phyloP scores from a whole-genome alignment of 2,888 invertebrate species.

The Tenthredo livida region DNA sequence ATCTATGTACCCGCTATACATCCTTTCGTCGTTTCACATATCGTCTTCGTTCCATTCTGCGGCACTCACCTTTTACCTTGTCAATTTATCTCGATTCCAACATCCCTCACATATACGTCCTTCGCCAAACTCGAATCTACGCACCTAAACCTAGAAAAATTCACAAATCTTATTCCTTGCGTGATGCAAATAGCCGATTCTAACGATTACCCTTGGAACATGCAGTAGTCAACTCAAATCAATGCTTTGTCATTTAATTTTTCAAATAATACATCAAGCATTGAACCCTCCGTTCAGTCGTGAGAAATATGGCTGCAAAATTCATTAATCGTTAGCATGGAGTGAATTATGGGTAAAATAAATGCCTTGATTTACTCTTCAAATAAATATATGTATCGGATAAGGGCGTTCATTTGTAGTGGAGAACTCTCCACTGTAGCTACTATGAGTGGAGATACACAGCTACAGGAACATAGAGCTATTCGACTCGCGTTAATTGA shows the following conservation, averaged over 20 bases:
- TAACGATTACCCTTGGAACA: not conserved
- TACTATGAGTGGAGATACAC: not conserved
- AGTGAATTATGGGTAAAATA: not conserved
- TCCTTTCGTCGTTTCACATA: slow-evolving; percentile 19
- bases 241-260: not conserved
- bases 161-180: not conserved
- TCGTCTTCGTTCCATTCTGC: slow-evolving; percentile 2
- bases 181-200: not conserved
- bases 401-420: not conserved
- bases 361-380: not conserved
- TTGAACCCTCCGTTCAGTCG: not conserved
- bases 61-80: slow-evolving; percentile 9
- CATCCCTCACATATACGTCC: not conserved
- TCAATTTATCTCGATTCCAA: not conserved
- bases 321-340: too few species aligned
- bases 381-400: not conserved
- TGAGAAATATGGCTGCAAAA: not conserved
- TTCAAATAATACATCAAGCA: not conserved
- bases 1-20: slow-evolving; percentile 1
- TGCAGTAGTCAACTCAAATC: not conserved
- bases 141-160: not conserved
- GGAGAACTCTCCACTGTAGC: not conserved
- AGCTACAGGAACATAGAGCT: not conserved
- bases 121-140: not conserved
- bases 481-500: not conserved